Evolutionary conservation across 2,113 vertebrate genomes (phyloP).

Genomic region (Apodemus sylvaticus): DNA sequence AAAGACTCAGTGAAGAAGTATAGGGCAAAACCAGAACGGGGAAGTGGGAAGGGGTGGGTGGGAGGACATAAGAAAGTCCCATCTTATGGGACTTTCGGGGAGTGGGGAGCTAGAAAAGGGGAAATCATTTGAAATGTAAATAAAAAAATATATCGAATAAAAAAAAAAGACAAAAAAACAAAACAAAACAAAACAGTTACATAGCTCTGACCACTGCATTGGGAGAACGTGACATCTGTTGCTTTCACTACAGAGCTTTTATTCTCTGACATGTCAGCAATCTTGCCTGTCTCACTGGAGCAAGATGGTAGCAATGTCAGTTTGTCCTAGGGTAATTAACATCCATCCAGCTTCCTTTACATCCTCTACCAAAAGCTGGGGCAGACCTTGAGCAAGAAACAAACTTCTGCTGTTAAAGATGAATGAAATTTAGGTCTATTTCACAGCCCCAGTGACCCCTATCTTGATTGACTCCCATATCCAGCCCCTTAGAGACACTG

Average conservation of each 20-base stretch:
- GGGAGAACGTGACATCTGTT: not conserved
- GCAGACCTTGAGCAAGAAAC: not conserved
- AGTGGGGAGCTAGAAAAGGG: too few relatives aligned
- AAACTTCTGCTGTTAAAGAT: not conserved
- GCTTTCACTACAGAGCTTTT: not conserved
- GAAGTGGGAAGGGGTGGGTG: too few relatives aligned
- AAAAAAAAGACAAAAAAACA: too few relatives aligned
- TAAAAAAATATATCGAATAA: too few relatives aligned
- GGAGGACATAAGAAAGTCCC: too few relatives aligned
- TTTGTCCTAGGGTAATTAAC: not conserved
- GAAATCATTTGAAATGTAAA: too few relatives aligned
- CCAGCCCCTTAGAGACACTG: not conserved
- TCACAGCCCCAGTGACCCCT: not conserved
- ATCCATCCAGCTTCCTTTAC: not conserved
- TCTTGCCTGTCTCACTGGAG: not conserved
- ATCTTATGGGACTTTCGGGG: too few relatives aligned
- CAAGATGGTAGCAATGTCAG: not conserved
- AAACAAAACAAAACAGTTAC: too few relatives aligned
- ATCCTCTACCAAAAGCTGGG: not conserved
- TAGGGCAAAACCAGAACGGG: too few relatives aligned
- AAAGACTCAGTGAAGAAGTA: too few relatives aligned
- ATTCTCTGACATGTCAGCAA: too few relatives aligned
- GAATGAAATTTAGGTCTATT: not conserved
- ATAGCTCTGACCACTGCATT: not conserved
- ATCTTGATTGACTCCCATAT: not conserved